Evolutionary conservation across 2,113 vertebrate genomes (phyloP).

Genomic region (Meriones unguiculatus): DNA sequence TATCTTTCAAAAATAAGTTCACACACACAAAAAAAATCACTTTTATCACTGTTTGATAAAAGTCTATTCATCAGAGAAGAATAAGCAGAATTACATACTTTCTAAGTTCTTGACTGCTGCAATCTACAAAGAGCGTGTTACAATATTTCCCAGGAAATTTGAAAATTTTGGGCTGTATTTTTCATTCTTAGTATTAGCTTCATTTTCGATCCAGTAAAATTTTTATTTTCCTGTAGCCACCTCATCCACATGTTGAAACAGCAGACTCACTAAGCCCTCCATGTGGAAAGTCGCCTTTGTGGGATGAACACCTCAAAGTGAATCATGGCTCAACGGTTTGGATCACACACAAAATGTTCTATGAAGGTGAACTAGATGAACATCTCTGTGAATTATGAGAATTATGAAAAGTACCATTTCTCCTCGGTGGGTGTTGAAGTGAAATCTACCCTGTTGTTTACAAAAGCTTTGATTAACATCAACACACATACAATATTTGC

Average conservation of each 20-base stretch:
- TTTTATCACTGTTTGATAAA: background rate
- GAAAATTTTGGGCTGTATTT: background rate
- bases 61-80: background rate
- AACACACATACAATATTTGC: background rate
- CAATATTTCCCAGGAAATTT: background rate
- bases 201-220: background rate
- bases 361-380: conserved; percentile 16
- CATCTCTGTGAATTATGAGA: background rate
- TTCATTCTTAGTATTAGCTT: background rate
- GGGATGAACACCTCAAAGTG: background rate
- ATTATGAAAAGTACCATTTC: background rate
- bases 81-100: background rate
- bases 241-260: background rate
- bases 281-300: background rate
- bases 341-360: background rate
- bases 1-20: conserved; percentile 43
- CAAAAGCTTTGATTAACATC: conserved; percentile 51
- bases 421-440: background rate
- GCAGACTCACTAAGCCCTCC: background rate
- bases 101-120: background rate
- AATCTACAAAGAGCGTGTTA: background rate
- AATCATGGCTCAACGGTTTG: background rate
- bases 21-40: background rate
- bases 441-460: conserved; percentile 2
- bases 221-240: background rate